A percentile compares a stretch with the other conserved stretches of the same genome.
These are phyloP conservation scores for Vimba vimba DNA, from an alignment of 2,113 vertebrate genomes.

Conservation along the genomic window DNA sequence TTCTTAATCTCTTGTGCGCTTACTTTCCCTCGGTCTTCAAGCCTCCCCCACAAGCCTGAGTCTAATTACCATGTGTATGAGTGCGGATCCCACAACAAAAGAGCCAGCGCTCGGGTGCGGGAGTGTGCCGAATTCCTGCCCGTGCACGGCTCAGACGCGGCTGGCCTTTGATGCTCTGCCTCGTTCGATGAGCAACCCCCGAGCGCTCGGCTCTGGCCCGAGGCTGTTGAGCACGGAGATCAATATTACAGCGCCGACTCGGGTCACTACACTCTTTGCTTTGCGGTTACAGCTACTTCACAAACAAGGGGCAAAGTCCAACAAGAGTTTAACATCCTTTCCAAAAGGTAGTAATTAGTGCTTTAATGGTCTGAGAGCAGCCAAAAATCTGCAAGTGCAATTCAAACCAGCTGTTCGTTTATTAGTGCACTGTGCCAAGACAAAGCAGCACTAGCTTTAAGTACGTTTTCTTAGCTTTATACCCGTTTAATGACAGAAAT, in stretches of 20 bases:
- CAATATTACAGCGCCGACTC: slow-evolving; percentile 17
- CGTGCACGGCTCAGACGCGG: slow-evolving; percentile 30
- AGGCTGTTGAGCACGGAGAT: not conserved
- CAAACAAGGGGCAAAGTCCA: slow-evolving; percentile 7
- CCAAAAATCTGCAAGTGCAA: slow-evolving; percentile 1
- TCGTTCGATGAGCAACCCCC: slow-evolving; percentile 41
- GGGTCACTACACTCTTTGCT: not conserved
- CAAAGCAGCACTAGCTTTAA: not conserved
- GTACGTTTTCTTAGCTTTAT: no score
- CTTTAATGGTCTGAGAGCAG: not conserved
- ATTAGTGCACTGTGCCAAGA: not conserved
- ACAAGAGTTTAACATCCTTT: slow-evolving; percentile 1
- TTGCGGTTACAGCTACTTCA: not conserved
- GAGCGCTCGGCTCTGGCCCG: not conserved
- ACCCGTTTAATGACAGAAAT: no score
- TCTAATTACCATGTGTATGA: slow-evolving; percentile 70
- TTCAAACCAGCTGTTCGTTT: slow-evolving; percentile 18
- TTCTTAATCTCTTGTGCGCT: slow-evolving; percentile 4
- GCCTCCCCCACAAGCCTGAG: slow-evolving; percentile 54
- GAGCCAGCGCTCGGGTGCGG: slow-evolving; percentile 42
- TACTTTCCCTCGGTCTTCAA: slow-evolving; percentile 22
- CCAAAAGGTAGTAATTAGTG: not conserved
- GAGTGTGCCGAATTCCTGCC: slow-evolving; percentile 63
- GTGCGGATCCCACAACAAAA: slow-evolving; percentile 61
- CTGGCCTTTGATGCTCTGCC: slow-evolving; percentile 51